phyloP scores from a whole-genome alignment of 2,888 invertebrate species.

The Eudiplozoon nipponicum region DNA sequence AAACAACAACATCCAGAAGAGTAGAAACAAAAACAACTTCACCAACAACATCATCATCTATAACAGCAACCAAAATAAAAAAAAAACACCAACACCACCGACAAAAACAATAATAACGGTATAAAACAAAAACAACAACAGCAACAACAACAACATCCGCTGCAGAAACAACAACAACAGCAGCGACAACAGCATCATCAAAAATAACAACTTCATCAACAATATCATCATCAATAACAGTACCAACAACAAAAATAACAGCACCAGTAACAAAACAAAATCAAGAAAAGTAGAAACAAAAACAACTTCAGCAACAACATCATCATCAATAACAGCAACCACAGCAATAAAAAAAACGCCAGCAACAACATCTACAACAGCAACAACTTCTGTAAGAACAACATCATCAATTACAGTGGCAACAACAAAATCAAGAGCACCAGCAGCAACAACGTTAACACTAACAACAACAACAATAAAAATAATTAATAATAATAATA shows the following conservation, averaged over 20 bases:
- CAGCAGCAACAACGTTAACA: conserved; percentile 2
- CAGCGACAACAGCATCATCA: conserved; percentile 4
- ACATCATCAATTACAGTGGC: conserved; percentile 3
- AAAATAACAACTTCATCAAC: conserved; percentile 4
- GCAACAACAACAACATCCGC: conserved; percentile 5
- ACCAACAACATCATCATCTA: conserved; percentile 7
- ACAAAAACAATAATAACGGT: neutral
- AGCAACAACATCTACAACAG: conserved; percentile 6
- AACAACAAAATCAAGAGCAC: conserved; percentile 4
- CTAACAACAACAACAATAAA: conserved; percentile 7
- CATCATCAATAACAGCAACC: conserved; percentile 6
- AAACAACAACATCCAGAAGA: too few species aligned
- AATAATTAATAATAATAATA: too few species aligned
- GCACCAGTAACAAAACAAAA: conserved; percentile 1
- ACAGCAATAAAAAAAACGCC: conserved; percentile 1
- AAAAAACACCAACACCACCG: neutral
- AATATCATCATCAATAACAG: conserved; percentile 3
- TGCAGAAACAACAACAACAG: conserved; percentile 2
- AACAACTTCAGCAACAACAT: conserved; percentile 4
- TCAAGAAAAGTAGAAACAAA: conserved; percentile 1
- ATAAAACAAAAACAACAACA: neutral
- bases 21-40: conserved; percentile 5
- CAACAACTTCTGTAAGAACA: conserved; percentile 5
- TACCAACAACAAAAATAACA: conserved; percentile 2
- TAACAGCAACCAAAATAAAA: conserved; percentile 2